Conservation (phyloP, 2,888 invertebrate genomes). For the Agrotis exclamationis region DNA sequence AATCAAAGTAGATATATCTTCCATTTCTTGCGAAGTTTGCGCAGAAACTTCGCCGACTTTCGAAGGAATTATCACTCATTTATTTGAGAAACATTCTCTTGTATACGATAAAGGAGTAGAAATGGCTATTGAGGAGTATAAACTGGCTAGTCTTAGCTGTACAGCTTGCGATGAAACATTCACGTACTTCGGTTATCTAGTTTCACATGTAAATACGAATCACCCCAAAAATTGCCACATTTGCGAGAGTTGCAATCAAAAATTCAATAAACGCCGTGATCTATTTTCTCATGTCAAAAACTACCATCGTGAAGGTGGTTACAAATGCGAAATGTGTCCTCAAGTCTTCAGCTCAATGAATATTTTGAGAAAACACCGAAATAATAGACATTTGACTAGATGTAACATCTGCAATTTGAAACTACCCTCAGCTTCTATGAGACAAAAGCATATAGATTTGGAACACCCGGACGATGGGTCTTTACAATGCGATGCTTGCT, state of each 20-base stretch:
- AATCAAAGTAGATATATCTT: constrained; percentile 86
- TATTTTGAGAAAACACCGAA: constrained; percentile 84
- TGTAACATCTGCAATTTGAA: constrained; percentile 84
- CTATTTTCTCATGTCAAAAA: constrained; percentile 87
- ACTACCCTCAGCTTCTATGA: constrained; percentile 83
- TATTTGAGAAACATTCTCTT: constrained; percentile 78
- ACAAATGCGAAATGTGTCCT: constrained; percentile 83
- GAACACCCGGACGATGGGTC: constrained; percentile 87
- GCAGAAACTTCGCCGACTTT: constrained; percentile 72
- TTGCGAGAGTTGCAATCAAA: constrained; percentile 86
- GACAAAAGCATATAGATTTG: constrained; percentile 83
- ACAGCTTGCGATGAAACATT: constrained; percentile 81
- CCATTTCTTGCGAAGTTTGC: constrained; percentile 82
- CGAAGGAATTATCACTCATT: constrained; percentile 79
- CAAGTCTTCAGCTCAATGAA: constrained; percentile 83
- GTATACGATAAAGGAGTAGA: constrained; percentile 83
- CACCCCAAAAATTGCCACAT: constrained; percentile 86
- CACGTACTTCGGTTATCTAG: constrained; percentile 85
- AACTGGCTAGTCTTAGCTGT: constrained; percentile 80
- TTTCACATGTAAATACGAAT: constrained; percentile 83
- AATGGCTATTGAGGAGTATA: constrained; percentile 86
- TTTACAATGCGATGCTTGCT: constrained; percentile 82
- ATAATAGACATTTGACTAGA: constrained; percentile 82
- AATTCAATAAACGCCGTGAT: constrained; percentile 86
- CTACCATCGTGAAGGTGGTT: constrained; percentile 87